These are phyloP conservation scores for Nemotelus pantherinus DNA, from an alignment of 2,888 invertebrate genomes.

Conservation along the genomic window DNA sequence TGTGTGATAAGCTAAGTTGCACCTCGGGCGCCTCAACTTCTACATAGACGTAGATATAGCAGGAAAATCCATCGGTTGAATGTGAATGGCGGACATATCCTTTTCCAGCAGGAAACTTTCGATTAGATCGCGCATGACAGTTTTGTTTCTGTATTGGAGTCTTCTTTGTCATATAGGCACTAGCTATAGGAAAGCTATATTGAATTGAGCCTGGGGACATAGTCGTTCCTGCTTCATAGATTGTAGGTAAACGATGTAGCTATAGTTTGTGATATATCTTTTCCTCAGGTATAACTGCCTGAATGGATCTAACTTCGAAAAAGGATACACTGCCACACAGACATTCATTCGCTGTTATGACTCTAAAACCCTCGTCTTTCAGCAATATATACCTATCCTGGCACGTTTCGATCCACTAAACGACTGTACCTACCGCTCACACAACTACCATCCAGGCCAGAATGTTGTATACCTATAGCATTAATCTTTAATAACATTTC, in stretches of 20 bases:
- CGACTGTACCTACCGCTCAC: conserved; percentile 1
- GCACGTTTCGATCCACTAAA: conserved; percentile 9
- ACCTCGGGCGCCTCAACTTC: too few species aligned
- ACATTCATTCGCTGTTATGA: too few species aligned
- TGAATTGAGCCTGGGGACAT: conserved; percentile 24
- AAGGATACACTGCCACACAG: not conserved
- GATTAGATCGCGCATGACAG: conserved; percentile 26
- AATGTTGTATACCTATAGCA: conserved; percentile 34
- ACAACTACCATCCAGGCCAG: conserved; percentile 5
- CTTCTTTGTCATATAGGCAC: not conserved
- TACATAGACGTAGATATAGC: too few species aligned
- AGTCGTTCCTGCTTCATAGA: conserved; percentile 29
- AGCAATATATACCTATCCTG: not conserved
- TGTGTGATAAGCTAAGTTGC: not conserved
- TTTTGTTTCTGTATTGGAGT: conserved; percentile 35
- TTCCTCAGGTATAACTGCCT: conserved; percentile 33
- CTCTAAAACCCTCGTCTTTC: too few species aligned
- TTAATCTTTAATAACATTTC: conserved; percentile 51
- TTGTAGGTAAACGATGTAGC: conserved; percentile 25
- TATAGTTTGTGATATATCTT: not conserved
- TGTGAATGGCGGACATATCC: conserved; percentile 32
- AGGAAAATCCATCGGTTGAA: not conserved
- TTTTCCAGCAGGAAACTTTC: conserved; percentile 22
- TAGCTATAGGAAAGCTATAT: conserved; percentile 15
- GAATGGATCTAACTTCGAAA: conserved; percentile 34